phyloP scores from a whole-genome alignment of 2,888 invertebrate genomes.

The Tryphoninae sp. region DNA sequence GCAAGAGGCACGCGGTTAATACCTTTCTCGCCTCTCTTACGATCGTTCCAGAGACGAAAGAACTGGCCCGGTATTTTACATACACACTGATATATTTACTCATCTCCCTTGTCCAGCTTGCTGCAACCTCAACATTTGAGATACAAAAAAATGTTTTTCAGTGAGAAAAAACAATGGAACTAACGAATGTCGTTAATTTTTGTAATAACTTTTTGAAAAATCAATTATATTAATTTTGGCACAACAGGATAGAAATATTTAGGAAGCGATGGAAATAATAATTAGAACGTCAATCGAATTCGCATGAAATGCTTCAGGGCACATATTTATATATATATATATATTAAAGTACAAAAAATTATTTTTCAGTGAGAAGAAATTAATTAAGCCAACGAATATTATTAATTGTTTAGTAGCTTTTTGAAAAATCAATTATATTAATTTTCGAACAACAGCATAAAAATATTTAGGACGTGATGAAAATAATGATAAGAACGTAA shows the following conservation, averaged over 20 bases:
- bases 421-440: no score
- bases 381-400: no score
- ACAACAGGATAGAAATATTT: no score
- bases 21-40: constrained; percentile 44
- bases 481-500: background rate
- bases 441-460: no score
- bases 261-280: background rate
- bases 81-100: background rate
- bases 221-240: no score
- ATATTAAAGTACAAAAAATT: background rate
- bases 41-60: constrained; percentile 31
- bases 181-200: no score
- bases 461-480: no score
- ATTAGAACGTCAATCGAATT: background rate
- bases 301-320: background rate
- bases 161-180: no score
- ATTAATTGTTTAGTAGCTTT: no score
- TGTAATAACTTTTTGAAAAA: no score
- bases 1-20: constrained; percentile 33
- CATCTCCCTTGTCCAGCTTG: background rate
- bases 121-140: background rate
- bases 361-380: background rate
- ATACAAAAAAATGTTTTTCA: background rate
- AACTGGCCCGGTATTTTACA: constrained; percentile 21
- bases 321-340: background rate